These are phyloP conservation scores for Alcis repandata DNA, from an alignment of 2,888 invertebrate species.

Conservation along the genomic window DNA sequence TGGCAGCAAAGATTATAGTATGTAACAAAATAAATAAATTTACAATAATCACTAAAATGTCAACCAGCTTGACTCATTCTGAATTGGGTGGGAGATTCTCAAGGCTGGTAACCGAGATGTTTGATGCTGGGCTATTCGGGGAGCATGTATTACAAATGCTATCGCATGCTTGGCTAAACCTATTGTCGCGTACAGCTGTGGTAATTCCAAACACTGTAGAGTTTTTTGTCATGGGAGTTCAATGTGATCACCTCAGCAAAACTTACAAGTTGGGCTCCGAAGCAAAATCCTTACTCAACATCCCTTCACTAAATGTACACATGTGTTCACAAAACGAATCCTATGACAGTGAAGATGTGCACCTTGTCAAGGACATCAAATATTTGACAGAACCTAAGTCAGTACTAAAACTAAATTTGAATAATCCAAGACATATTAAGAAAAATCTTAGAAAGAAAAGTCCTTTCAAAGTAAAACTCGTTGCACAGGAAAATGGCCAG, in stretches of 20 bases:
- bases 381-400: constrained; percentile 86
- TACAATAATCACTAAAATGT: constrained; percentile 86
- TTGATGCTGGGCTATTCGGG: constrained; percentile 93
- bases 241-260: constrained; percentile 81
- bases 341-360: constrained; percentile 91
- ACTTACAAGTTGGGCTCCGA: constrained; percentile 74
- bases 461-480: constrained; percentile 71
- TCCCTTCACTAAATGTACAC: constrained; percentile 52
- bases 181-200: constrained; percentile 83
- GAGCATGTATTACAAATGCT: constrained; percentile 90
- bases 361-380: constrained; percentile 81
- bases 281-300: constrained; percentile 64
- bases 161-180: constrained; percentile 89
- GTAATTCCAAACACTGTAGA: constrained; percentile 88
- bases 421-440: constrained; percentile 81
- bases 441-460: constrained; percentile 65
- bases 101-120: constrained; percentile 91
- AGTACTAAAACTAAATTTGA: constrained; percentile 88
- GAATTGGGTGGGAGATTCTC: constrained; percentile 87
- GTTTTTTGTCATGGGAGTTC: constrained; percentile 88
- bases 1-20: constrained; percentile 81
- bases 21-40: constrained; percentile 84
- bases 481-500: constrained; percentile 77
- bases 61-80: constrained; percentile 82
- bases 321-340: constrained; percentile 78